Evolutionary conservation across 2,888 invertebrate species (phyloP), one percentile per base, ranked within the genome.

Genomic region (Dryobota labecula): DNA sequence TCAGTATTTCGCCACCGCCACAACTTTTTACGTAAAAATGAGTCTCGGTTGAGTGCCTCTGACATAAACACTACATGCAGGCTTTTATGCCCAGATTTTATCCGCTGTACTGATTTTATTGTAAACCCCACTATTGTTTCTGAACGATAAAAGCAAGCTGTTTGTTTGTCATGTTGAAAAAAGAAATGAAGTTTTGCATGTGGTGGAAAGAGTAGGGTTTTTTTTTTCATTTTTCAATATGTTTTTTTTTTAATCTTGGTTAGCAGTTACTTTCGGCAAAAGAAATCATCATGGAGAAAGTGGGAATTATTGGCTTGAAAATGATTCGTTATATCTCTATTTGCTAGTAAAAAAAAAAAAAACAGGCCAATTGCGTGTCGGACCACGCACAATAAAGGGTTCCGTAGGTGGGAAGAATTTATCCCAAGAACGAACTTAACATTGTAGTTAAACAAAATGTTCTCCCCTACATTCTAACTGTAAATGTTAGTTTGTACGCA

Each of bases 91-190:
- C 7, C 33, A n/a, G 24, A 61, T 64, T 80, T 65, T 41, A 63
- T 69, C 36, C 64, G 56, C 64, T 56, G 24, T 36, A 38, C 56
- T 65, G 76, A 80, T 80, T 75, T 75, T 51, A 76, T 65, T 80
- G 76, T 76, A 0, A 9, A 18, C 18, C 13, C 1, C 51, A n/a
- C 69, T 47, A 65, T 70, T 70, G 70, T 74, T 71, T 69, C 36
- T 30, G 41, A 47, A 70, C 41, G 41, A 30, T 61, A 69, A 80
- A 80, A 61, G 58, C 20, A 30, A 33, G 36, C 18, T 11, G 41
- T 20, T 27, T 54, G 47, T 79, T 75, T 72, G 57, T 41, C 57
- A 62, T 30, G 43, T 51, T 41, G 49, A 61, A 65, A 47, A 65
- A 70, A 56, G 5, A 4, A 49, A 47, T 45, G n/a, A 45, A 45